These are phyloP conservation scores for Pseudorhombus dupliciocellatus DNA, from an alignment of 2,113 vertebrate species.

Conservation along the genomic window DNA sequence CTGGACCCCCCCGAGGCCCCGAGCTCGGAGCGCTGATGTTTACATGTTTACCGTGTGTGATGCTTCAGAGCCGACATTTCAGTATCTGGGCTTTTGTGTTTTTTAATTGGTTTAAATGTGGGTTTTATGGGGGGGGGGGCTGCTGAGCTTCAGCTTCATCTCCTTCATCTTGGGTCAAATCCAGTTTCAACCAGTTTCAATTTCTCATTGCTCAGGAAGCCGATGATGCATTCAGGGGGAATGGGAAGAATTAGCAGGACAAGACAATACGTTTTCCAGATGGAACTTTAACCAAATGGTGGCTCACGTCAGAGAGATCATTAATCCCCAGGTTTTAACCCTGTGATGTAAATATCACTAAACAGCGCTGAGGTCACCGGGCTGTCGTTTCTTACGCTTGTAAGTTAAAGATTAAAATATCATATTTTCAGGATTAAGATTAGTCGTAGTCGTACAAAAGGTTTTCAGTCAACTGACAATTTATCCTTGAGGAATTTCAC, in stretches of 20 bases:
- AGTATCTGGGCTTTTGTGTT: too few species aligned
- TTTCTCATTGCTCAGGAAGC: not conserved
- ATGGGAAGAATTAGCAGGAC: not conserved
- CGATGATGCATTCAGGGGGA: not conserved
- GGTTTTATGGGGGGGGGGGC: too few species aligned
- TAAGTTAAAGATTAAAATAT: constrained; percentile 42
- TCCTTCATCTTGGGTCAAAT: not conserved
- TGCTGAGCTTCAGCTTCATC: not conserved
- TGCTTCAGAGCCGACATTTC: too few species aligned
- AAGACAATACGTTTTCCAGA: not conserved
- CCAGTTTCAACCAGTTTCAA: not conserved
- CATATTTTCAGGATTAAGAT: constrained; percentile 56
- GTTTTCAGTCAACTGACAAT: constrained; percentile 40
- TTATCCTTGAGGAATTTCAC: constrained; percentile 65
- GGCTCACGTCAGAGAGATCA: not conserved
- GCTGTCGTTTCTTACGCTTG: constrained; percentile 7
- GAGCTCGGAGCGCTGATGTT: too few species aligned
- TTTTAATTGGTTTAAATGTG: too few species aligned
- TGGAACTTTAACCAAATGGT: not conserved
- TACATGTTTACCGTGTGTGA: not conserved
- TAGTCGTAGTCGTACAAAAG: constrained; percentile 40
- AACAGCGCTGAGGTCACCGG: not conserved
- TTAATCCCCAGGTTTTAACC: not conserved
- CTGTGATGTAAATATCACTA: not conserved
- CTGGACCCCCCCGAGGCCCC: too few species aligned